phyloP scores from a whole-genome alignment of 2,888 invertebrate genomes.

The Lasius fuliginosus region DNA sequence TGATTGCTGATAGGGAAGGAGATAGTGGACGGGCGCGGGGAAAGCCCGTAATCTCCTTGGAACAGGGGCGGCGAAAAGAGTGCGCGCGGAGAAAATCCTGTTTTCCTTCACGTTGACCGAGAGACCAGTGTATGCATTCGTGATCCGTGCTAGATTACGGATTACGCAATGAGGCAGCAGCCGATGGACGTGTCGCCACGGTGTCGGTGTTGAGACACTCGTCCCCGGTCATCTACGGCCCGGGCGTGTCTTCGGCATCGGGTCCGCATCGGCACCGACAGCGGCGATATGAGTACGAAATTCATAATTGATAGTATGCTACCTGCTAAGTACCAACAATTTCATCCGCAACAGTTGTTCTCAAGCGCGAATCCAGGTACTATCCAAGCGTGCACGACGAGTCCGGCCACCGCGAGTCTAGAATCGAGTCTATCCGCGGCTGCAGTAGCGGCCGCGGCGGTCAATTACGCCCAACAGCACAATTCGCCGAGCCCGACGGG shows the following conservation, averaged over 20 bases:
- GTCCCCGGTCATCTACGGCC: constrained; percentile 71
- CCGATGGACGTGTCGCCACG: constrained; percentile 72
- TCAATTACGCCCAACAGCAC: constrained; percentile 90
- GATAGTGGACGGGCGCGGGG: constrained; percentile 62
- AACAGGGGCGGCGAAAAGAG: neutral
- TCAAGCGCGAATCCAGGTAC: constrained; percentile 92
- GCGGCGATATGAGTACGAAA: constrained; percentile 94
- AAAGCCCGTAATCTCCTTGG: constrained; percentile 36
- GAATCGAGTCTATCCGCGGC: constrained; percentile 89
- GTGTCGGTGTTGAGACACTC: constrained; percentile 79
- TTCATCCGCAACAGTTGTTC: constrained; percentile 90
- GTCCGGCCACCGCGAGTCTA: constrained; percentile 89
- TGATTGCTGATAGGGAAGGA: constrained; percentile 57
- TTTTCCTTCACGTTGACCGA: neutral
- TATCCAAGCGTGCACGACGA: constrained; percentile 89
- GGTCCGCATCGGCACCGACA: constrained; percentile 86
- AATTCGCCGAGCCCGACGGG: constrained; percentile 89
- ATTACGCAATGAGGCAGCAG: constrained; percentile 83
- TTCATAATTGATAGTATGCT: constrained; percentile 99
- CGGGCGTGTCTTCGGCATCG: constrained; percentile 78
- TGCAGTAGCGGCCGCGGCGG: constrained; percentile 90
- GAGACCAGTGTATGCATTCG: constrained; percentile 21
- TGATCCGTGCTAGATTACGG: constrained; percentile 74
- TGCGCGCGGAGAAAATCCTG: constrained; percentile 9
- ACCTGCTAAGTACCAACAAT: constrained; percentile 95